Conservation (phyloP, 2,888 invertebrate genomes). For the Dichetophora obliterata region DNA sequence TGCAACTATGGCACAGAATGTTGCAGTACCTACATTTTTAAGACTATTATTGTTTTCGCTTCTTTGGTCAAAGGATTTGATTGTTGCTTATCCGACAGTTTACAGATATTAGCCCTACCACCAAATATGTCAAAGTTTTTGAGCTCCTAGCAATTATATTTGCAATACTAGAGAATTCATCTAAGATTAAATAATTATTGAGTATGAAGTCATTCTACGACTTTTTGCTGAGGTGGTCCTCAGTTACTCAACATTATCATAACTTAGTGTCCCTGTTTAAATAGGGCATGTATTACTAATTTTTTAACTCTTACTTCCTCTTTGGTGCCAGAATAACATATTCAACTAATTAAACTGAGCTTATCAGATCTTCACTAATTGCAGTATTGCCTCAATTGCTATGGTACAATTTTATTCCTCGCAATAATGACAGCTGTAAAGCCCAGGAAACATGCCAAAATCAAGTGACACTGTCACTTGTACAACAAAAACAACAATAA, state of each 20-base stretch:
- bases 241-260: too few species aligned
- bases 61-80: background rate
- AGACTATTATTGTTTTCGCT: background rate
- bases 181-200: too few species aligned
- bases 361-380: conserved; percentile 50
- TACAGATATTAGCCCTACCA: background rate
- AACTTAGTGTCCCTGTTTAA: too few species aligned
- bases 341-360: conserved; percentile 49
- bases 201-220: too few species aligned
- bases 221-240: too few species aligned
- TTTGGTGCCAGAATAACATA: conserved; percentile 38
- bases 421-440: conserved; percentile 33
- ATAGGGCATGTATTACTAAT: background rate
- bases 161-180: too few species aligned
- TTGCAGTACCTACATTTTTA: conserved; percentile 10
- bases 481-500: conserved; percentile 7
- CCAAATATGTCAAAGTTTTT: too few species aligned
- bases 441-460: conserved; percentile 49
- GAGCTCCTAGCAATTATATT: too few species aligned
- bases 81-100: background rate
- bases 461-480: conserved; percentile 63
- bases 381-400: conserved; percentile 46
- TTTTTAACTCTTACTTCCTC: background rate
- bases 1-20: background rate
- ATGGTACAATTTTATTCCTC: conserved; percentile 10